Conservation (phyloP, 2,113 vertebrate genomes). For the Monopterus albus region DNA sequence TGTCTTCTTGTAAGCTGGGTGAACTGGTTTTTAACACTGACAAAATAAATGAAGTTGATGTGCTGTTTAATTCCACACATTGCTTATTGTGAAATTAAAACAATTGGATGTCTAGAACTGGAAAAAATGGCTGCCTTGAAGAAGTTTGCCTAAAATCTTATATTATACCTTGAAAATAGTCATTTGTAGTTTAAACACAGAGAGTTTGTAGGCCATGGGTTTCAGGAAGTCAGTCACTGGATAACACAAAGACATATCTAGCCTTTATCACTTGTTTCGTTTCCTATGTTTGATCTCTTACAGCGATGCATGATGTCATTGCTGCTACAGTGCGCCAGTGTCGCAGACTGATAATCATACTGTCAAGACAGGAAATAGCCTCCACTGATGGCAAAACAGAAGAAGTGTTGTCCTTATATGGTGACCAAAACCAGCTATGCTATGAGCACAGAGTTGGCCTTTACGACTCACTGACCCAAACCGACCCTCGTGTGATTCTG, state of each 20-base stretch:
- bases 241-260: neutral
- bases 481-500: conserved; percentile 85
- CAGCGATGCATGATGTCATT: conserved; percentile 83
- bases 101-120: too few species aligned
- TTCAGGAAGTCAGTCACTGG: too few species aligned
- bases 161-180: too few species aligned
- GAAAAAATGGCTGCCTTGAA: too few species aligned
- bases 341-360: conserved; percentile 86
- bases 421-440: conserved; percentile 47
- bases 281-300: conserved; percentile 9
- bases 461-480: conserved; percentile 84
- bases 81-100: too few species aligned
- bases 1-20: too few species aligned
- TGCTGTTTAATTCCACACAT: too few species aligned
- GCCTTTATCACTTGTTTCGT: neutral
- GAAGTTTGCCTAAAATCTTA: too few species aligned
- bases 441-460: conserved; percentile 86
- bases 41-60: too few species aligned
- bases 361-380: conserved; percentile 56
- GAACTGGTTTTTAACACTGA: neutral
- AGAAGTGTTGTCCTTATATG: neutral
- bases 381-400: neutral
- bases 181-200: too few species aligned
- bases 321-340: conserved; percentile 80
- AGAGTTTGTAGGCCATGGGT: neutral